Evolutionary conservation across 2,797 vertebrate genomes (phyloP), one percentile per base, ranked within the genome.

Genomic region (Ceryle rudis): DNA sequence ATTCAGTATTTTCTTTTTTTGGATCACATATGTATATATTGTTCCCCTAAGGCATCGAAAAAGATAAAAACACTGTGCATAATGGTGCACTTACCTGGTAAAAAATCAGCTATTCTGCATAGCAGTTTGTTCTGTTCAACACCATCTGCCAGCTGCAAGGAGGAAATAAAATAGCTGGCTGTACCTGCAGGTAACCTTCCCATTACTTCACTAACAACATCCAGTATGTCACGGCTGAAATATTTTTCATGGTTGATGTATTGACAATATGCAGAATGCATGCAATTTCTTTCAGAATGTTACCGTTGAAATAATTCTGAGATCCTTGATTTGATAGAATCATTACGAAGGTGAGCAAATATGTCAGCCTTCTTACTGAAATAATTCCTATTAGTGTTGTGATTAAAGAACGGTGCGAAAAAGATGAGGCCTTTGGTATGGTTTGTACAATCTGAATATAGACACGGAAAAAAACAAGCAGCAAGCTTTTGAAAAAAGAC

Each of bases 121-220:
- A 93, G 82, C 62, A 75, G 44, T 69, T 82, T 75, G 20, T 72
- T 91, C 47, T 75, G 28, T 35, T 90, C 78, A 88, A 14, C 47
- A 77, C 74, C 89, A 95, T 84, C 89, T 95, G 95, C 72, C 87
- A 95, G 58, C 81, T 88, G 65, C 85, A 90, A 74, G 25, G 51
- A 84, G 35, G 10, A 18, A 70, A 52, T 54, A 52, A 62, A 25
- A 47, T 29, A 75, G 60, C 51, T 13, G 6, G 20, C 66, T 86
- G 0, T 52, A 21, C 46, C 46, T 89, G 46, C 67, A 94, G 64
- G 65, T 83, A 86, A 67, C 46, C 12, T 84, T 81, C 81, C 70
- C 71, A 23, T 17, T 88, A 52, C 37, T 86, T 77, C 60, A 21
- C 33, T 35, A 52, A 22, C n/a, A 66, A 10, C 35, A 65, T 26